A percentile compares a stretch with the other conserved stretches of the same genome.
Evolutionary conservation across 2,113 vertebrate species (phyloP).

Genomic region (Tyrannus savana): DNA sequence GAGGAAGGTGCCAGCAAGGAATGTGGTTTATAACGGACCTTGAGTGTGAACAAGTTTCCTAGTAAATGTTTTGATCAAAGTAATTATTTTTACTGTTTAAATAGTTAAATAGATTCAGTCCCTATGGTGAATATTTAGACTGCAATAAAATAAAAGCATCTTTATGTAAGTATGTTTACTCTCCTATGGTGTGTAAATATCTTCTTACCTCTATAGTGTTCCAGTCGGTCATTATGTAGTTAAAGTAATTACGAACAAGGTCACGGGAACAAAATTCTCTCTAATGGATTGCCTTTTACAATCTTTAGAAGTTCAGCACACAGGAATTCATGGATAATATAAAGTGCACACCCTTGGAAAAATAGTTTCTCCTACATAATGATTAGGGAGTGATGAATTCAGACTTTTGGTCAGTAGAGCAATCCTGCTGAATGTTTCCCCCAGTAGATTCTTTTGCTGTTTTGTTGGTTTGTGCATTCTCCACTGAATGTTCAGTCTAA

Average conservation of each 20-base stretch:
- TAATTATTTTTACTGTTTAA: neutral
- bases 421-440: neutral
- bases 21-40: neutral
- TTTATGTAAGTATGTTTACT: neutral
- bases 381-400: neutral
- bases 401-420: neutral
- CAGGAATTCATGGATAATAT: neutral
- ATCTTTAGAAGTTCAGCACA: neutral
- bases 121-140: neutral
- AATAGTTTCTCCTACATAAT: neutral
- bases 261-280: neutral
- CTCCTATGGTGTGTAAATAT: accelerated
- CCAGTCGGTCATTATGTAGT: neutral
- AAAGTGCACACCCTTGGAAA: neutral
- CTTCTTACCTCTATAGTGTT: neutral
- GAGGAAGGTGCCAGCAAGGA: neutral
- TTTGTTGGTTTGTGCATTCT: neutral
- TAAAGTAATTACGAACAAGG: neutral
- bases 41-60: neutral
- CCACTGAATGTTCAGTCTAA: neutral
- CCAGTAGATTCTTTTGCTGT: neutral
- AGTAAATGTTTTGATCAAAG: neutral
- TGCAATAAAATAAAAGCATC: neutral
- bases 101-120: neutral
- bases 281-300: neutral